phyloP scores from a whole-genome alignment of 2,888 invertebrate genomes.

The Apamea sordens region DNA sequence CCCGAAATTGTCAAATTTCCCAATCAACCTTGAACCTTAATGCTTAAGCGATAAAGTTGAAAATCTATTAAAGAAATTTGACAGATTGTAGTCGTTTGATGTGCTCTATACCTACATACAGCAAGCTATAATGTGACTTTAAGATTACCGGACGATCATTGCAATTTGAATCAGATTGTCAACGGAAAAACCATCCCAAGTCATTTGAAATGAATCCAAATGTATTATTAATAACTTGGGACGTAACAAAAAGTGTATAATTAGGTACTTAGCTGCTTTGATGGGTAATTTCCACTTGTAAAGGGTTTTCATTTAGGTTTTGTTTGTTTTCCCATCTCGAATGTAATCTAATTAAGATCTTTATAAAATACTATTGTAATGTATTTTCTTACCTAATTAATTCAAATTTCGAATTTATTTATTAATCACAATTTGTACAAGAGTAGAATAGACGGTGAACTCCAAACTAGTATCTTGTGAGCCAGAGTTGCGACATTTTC shows the following conservation, averaged over 20 bases:
- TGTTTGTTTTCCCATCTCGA: conserved; percentile 1
- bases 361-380: neutral
- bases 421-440: no score
- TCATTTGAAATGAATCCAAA: conserved; percentile 1
- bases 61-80: no score
- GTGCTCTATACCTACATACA: neutral
- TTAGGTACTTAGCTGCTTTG: conserved; percentile 13
- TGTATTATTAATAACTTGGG: neutral
- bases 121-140: conserved; percentile 19
- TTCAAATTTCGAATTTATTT: no score
- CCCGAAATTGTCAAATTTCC: no score
- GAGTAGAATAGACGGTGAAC: no score
- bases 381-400: neutral
- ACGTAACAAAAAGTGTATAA: conserved; percentile 27
- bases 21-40: no score
- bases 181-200: conserved; percentile 39
- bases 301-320: neutral
- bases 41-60: no score
- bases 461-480: no score
- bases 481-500: no score
- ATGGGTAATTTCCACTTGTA: conserved; percentile 1
- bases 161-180: conserved; percentile 27
- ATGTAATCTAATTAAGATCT: neutral
- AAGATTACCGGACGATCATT: conserved; percentile 45
- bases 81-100: no score